Conservation (phyloP, 1,140 invertebrate genomes). For the Elymnias hypermnestra region DNA sequence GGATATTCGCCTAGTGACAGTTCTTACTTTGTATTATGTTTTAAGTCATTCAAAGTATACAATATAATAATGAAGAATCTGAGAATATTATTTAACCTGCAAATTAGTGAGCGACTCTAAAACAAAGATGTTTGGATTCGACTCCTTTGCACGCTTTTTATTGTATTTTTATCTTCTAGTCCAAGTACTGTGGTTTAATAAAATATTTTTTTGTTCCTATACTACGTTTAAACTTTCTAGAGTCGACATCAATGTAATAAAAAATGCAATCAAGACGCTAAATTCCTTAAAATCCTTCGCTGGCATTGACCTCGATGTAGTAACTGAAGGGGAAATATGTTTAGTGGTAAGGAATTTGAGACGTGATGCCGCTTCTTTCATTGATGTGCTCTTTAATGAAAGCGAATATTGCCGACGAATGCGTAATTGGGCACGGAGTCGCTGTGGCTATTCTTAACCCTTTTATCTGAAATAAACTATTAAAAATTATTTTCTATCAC, state of each 20-base stretch:
- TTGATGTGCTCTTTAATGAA: conserved; percentile 38
- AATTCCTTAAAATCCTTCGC: not conserved
- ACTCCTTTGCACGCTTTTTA: too few species aligned
- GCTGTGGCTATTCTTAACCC: conserved; percentile 22
- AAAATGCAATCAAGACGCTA: not conserved
- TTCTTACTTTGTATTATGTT: too few species aligned
- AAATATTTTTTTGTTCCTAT: too few species aligned
- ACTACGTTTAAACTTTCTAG: too few species aligned
- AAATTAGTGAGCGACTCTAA: too few species aligned
- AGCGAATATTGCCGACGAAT: conserved; percentile 48
- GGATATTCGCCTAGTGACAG: too few species aligned
- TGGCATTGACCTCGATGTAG: conserved; percentile 5
- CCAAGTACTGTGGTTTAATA: too few species aligned
- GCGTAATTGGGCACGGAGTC: conserved; percentile 21
- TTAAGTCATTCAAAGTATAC: too few species aligned
- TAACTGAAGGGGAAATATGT: conserved; percentile 26
- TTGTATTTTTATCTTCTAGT: too few species aligned
- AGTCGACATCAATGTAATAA: not conserved
- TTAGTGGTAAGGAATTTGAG: conserved; percentile 28
- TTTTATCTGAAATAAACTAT: conserved; percentile 4
- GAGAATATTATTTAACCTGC: too few species aligned
- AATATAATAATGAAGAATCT: too few species aligned
- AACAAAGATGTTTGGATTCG: too few species aligned
- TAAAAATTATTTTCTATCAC: not conserved
- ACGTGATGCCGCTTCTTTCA: conserved; percentile 20